Conservation (phyloP, 2,888 invertebrate species). For the Diaprepes abbreviatus region DNA sequence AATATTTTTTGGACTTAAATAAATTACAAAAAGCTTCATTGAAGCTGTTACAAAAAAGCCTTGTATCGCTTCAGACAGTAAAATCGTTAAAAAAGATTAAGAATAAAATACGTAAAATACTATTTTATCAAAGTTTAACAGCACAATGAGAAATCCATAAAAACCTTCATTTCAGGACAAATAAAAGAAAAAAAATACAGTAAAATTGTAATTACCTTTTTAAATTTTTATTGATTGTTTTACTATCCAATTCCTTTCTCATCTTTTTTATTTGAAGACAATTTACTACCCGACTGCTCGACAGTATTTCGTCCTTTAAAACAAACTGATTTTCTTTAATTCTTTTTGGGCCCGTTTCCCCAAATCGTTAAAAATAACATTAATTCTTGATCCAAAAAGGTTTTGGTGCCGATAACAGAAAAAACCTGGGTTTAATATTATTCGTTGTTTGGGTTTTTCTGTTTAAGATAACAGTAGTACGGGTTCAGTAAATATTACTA, state of each 20-base stretch:
- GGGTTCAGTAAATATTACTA: no score
- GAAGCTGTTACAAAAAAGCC: no score
- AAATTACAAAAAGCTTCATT: no score
- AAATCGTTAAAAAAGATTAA: no score
- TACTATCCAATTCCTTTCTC: not conserved
- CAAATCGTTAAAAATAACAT: slow-evolving; percentile 14
- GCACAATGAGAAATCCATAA: no score
- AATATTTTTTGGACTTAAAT: no score
- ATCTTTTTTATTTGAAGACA: not conserved
- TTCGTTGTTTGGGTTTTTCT: no score
- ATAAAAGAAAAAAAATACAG: not conserved
- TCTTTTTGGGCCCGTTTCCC: slow-evolving; percentile 13
- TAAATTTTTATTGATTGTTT: slow-evolving; percentile 4
- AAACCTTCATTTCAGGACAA: not conserved
- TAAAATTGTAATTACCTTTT: slow-evolving; percentile 1
- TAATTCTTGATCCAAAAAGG: not conserved
- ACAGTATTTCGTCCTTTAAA: slow-evolving; percentile 9
- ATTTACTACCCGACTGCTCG: not conserved
- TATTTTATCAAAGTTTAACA: no score
- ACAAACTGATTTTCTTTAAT: slow-evolving; percentile 24
- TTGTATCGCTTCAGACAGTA: no score
- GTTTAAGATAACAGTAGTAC: no score
- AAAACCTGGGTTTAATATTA: not conserved
- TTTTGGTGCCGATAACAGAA: slow-evolving; percentile 3
- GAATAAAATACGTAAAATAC: no score